phyloP scores from a whole-genome alignment of 2,113 vertebrate species.

The Hippolais icterina region DNA sequence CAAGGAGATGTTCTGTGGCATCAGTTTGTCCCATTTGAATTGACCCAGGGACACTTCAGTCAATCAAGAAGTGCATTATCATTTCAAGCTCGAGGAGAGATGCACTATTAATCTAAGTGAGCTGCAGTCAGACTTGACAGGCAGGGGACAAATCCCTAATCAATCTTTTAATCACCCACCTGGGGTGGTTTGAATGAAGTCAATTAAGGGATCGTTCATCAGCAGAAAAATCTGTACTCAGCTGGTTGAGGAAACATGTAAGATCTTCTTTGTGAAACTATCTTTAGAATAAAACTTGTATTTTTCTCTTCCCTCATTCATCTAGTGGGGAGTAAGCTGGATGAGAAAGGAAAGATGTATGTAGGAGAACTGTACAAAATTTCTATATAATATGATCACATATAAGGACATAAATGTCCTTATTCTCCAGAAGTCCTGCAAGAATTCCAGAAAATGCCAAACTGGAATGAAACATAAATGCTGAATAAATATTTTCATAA shows the following conservation, averaged over 20 bases:
- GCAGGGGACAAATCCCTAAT: constrained; percentile 50
- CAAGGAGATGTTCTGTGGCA: neutral
- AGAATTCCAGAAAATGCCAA: neutral
- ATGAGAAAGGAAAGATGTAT: neutral
- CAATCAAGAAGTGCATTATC: constrained; percentile 30
- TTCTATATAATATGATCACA: neutral
- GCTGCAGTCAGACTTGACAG: constrained; percentile 29
- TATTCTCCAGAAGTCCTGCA: neutral
- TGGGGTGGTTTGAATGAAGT: constrained; percentile 53
- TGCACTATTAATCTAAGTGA: constrained; percentile 7
- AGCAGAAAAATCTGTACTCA: constrained; percentile 19
- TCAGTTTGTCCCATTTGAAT: neutral
- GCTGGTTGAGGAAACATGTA: neutral
- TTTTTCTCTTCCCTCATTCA: neutral
- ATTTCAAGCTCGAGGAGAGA: constrained; percentile 14
- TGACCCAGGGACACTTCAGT: constrained; percentile 5
- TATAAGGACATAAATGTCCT: neutral
- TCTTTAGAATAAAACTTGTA: neutral
- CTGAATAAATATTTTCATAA: neutral
- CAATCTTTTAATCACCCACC: constrained; percentile 64
- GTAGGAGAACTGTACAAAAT: neutral
- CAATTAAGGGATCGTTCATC: constrained; percentile 49
- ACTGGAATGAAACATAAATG: neutral
- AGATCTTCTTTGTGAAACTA: neutral
- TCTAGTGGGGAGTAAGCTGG: neutral